Evolutionary conservation across 2,888 invertebrate genomes (phyloP), one percentile per base, ranked within the genome.

Genomic region (Rotaria magnacalcarata): DNA sequence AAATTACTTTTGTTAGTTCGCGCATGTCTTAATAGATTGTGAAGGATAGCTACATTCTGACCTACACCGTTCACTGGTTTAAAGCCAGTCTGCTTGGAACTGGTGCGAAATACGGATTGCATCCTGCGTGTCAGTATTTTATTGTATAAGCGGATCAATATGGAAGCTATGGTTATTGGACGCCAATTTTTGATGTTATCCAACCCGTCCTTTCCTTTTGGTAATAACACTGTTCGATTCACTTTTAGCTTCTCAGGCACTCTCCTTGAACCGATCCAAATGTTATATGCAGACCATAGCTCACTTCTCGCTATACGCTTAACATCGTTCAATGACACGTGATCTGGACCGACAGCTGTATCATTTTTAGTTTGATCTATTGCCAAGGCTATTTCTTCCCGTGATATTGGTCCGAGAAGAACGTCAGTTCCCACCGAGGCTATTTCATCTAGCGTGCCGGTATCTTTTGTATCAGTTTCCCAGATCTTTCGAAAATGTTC

Each of bases 171-270:
- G 27, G 67, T 67, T 7, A 67, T 67, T 67, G 67, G 67, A 34
- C 34, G 67, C 67, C 67, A 67, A 34, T 67, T 67, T 14, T 67
- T 67, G 67, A 67, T 67, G 34, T 67, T 67, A 2, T 67, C 67
- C 8, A 67, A 19, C 0, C 7, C 16, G 1, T 27, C 67, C 5
- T 27, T 27, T 34, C 67, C 67, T 67, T 67, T 67, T 7, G 67
- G 34, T 34, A 67, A 34, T 34, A 67, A 34, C 8, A 16, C 34
- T 34, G 67, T 67, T 6, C 67, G 27, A 34, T 67, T 67, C 3
- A 67, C 14, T 27, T 67, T 67, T 2, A 56, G 56, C 7, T 19
- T 6, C 3, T 56, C 56, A 24, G 56, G 56, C 3, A 56, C 24
- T 4, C 19, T 21, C 7, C 56, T 3, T 6, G 2, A 24, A 56